Percentiles rank a stretch among this genome's conserved stretches.
Conservation (phyloP, 2,113 vertebrate genomes). For the Semnornis frantzii region DNA sequence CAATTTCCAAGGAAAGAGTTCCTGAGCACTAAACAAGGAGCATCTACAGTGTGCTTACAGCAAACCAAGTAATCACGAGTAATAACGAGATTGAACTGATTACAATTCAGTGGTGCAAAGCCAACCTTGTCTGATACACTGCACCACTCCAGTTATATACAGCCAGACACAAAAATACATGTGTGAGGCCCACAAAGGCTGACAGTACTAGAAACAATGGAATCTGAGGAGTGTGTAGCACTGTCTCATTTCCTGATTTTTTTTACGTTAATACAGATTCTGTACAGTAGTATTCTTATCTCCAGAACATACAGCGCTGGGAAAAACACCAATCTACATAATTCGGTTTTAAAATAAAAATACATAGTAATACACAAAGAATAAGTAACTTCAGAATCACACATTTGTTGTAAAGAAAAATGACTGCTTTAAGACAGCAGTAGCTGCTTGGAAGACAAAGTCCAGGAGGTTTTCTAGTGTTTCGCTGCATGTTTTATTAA, state of each 20-base stretch:
- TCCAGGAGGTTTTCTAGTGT: not conserved
- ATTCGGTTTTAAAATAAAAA: constrained; percentile 8
- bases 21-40: constrained; percentile 29
- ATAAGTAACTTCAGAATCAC: not conserved
- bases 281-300: not conserved
- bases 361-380: not conserved
- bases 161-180: not conserved
- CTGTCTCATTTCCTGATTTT: not conserved
- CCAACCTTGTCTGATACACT: not conserved
- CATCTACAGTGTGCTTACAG: constrained; percentile 7
- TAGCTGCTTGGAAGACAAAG: not conserved
- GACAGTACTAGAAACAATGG: not conserved
- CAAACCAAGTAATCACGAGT: not conserved
- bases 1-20: constrained; percentile 51
- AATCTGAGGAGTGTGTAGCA: not conserved
- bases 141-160: not conserved
- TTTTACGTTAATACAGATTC: not conserved
- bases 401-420: not conserved
- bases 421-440: not conserved
- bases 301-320: not conserved
- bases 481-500: constrained; percentile 26
- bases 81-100: not conserved
- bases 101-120: not conserved
- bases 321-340: not conserved
- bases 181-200: not conserved